A percentile compares a stretch with the other conserved stretches of the same genome.
Conservation (phyloP, 92 coral and sea anemone genomes). For the Actinostola sp. region DNA sequence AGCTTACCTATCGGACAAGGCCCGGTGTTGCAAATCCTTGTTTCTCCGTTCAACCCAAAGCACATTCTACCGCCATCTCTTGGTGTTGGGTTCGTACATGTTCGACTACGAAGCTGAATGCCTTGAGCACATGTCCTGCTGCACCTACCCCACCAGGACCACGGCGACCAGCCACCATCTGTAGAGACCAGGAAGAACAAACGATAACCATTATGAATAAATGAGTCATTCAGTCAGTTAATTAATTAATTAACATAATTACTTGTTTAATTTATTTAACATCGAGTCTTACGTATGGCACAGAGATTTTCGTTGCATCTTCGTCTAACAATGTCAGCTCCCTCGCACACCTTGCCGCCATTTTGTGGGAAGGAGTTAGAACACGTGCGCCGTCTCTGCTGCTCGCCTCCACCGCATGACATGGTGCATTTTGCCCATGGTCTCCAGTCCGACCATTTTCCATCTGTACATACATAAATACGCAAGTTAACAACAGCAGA, state of each 20-base stretch:
- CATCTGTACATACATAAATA: constrained; percentile 11
- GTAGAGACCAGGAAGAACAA: neutral
- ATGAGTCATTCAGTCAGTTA: too few relatives aligned
- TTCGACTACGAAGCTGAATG: constrained; percentile 49
- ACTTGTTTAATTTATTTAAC: too few relatives aligned
- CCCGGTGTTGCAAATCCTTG: constrained; percentile 14
- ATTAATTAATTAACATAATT: neutral
- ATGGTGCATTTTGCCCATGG: constrained; percentile 32
- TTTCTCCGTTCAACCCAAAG: constrained; percentile 26
- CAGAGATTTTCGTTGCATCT: constrained; percentile 57
- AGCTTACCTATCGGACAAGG: constrained; percentile 37
- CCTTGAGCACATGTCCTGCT: constrained; percentile 55
- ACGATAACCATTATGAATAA: constrained; percentile 2
- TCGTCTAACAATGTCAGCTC: constrained; percentile 45
- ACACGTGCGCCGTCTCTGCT: constrained; percentile 38
- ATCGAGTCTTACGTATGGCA: constrained; percentile 21
- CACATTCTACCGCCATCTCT: constrained; percentile 58
- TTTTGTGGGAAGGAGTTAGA: constrained; percentile 30
- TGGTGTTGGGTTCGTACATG: constrained; percentile 67
- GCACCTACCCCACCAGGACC: constrained; percentile 70
- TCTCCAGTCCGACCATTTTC: constrained; percentile 39
- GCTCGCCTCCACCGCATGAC: constrained; percentile 49
- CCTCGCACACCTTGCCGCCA: constrained; percentile 55
- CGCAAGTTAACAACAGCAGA: neutral
- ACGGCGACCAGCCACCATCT: constrained; percentile 63